These are phyloP conservation scores for Sebastolobus altivelis DNA, from an alignment of 2,797 vertebrate species.

Conservation along the genomic window DNA sequence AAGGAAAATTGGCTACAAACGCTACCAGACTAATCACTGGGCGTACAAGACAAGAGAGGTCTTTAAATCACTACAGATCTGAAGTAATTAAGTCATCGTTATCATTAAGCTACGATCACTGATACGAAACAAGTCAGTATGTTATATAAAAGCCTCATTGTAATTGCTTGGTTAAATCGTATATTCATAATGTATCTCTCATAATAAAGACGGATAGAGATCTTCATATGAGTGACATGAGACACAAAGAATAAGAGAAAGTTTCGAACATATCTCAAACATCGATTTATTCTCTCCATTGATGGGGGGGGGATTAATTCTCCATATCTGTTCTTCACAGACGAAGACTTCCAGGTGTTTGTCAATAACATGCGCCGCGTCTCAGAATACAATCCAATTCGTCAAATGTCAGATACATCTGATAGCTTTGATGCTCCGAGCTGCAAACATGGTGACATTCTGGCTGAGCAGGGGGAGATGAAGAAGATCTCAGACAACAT, in stretches of 20 bases:
- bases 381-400: constrained; percentile 42
- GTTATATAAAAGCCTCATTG: constrained; percentile 58
- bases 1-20: constrained; percentile 28
- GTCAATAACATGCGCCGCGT: constrained; percentile 41
- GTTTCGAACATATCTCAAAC: constrained; percentile 27
- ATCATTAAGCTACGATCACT: constrained; percentile 70
- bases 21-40: constrained; percentile 56
- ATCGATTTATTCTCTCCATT: constrained; percentile 28
- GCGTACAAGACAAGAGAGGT: constrained; percentile 44
- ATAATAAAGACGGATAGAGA: constrained; percentile 67
- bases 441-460: constrained; percentile 52
- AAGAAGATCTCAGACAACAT: constrained; percentile 21
- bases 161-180: constrained; percentile 64
- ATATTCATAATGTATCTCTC: constrained; percentile 54
- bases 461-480: constrained; percentile 13
- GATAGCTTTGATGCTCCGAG: constrained; percentile 53
- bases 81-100: constrained; percentile 70
- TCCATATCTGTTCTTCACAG: constrained; percentile 54
- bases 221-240: constrained; percentile 34
- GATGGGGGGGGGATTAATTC: constrained; percentile 33
- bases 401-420: constrained; percentile 67
- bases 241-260: constrained; percentile 24
- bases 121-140: constrained; percentile 68
- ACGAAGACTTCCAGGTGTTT: constrained; percentile 50
- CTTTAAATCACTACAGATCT: constrained; percentile 68